A percentile compares a stretch with the other conserved stretches of the same genome.
Evolutionary conservation across 1,140 invertebrate genomes (phyloP).

Genomic region (Macrosteles quadrilineatus): DNA sequence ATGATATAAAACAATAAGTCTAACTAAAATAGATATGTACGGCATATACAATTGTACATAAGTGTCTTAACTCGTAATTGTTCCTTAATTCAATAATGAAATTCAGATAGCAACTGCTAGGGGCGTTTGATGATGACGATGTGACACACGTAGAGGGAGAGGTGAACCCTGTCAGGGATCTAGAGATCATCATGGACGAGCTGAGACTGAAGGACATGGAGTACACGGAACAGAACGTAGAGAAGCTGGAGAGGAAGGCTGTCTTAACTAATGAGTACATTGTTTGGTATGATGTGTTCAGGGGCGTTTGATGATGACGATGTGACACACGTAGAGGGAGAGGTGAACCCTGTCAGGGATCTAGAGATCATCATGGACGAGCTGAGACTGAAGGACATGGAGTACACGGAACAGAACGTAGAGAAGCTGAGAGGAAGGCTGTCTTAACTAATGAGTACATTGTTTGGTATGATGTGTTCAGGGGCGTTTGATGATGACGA

Average conservation of each 20-base stretch:
- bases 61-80: too few species aligned
- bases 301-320: conserved; percentile 98
- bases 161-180: conserved; percentile 94
- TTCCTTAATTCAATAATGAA: too few species aligned
- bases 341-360: conserved; percentile 96
- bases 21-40: too few species aligned
- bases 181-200: conserved; percentile 96
- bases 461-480: too few species aligned
- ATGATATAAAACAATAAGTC: too few species aligned
- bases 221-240: conserved; percentile 73
- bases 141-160: conserved; percentile 99
- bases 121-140: conserved; percentile 97
- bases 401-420: conserved; percentile 74
- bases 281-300: too few species aligned
- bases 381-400: conserved; percentile 91
- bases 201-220: conserved; percentile 93
- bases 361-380: conserved; percentile 97
- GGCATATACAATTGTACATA: too few species aligned
- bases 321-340: conserved; percentile 97
- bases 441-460: too few species aligned
- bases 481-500: conserved; percentile 98
- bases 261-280: too few species aligned
- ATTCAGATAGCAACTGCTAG: too few species aligned
- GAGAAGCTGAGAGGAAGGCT: conserved; percentile 86
- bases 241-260: conserved; percentile 86